Conservation (phyloP, 2,888 invertebrate species). For the Erebia epiphron region DNA sequence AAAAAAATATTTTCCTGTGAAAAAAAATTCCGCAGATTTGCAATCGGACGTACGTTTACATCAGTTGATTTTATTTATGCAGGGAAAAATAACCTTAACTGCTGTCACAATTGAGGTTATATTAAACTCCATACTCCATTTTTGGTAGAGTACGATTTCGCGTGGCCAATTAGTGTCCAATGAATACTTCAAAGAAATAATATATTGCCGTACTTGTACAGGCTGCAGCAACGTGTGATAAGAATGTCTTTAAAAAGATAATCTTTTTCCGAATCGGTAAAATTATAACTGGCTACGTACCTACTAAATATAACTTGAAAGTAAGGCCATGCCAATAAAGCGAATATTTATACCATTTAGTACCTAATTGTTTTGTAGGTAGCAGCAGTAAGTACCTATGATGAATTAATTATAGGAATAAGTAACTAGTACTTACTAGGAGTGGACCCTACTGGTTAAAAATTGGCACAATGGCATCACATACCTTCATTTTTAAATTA, state of each 20-base stretch:
- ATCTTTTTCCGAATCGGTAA: neutral
- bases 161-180: constrained; percentile 3
- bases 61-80: neutral
- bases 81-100: neutral
- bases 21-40: neutral
- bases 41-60: neutral
- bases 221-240: neutral
- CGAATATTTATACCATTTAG: too few relatives aligned
- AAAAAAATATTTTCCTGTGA: neutral
- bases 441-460: too few relatives aligned
- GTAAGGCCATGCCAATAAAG: too few relatives aligned
- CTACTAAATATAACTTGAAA: too few relatives aligned
- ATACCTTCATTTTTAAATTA: too few relatives aligned
- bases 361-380: too few relatives aligned
- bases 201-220: neutral
- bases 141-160: neutral
- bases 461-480: too few relatives aligned
- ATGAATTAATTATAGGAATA: too few relatives aligned
- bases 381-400: too few relatives aligned
- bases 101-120: neutral
- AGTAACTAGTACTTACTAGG: too few relatives aligned
- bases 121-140: neutral
- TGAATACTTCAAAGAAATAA: constrained; percentile 1
- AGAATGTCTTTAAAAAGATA: neutral
- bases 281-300: too few relatives aligned